Conservation (phyloP, 2,888 invertebrate genomes). For the Dichetophora obliterata region DNA sequence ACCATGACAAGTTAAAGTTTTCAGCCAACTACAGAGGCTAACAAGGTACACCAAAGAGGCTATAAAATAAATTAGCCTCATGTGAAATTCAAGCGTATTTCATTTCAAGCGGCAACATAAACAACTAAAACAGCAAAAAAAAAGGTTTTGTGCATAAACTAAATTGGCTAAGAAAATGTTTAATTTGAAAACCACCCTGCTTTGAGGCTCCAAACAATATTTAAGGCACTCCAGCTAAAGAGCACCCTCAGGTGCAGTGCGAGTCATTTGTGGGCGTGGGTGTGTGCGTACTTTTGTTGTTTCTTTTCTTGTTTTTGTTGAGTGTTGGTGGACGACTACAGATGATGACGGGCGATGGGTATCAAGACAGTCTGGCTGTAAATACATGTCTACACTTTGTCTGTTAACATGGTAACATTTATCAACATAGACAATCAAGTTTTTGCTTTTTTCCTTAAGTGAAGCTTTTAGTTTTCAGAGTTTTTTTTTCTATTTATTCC, state of each 20-base stretch:
- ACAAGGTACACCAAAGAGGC: background rate
- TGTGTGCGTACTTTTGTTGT: background rate
- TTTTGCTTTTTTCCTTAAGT: background rate
- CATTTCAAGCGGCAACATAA: background rate
- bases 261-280: conserved; percentile 1
- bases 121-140: background rate
- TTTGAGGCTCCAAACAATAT: background rate
- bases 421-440: background rate
- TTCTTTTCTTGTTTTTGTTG: background rate
- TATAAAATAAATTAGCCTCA: conserved; percentile 11
- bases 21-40: background rate
- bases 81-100: background rate
- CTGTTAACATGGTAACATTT: conserved; percentile 11
- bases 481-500: background rate
- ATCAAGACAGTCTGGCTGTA: background rate
- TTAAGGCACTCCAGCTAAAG: background rate
- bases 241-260: conserved; percentile 22
- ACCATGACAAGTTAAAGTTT: no score
- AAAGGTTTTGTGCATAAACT: no score
- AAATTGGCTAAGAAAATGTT: background rate
- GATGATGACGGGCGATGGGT: background rate
- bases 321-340: background rate
- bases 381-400: conserved; percentile 4
- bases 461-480: background rate
- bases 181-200: background rate